These are phyloP conservation scores for Drosophila rellima DNA, from an alignment of 2,888 invertebrate species.

Conservation along the genomic window DNA sequence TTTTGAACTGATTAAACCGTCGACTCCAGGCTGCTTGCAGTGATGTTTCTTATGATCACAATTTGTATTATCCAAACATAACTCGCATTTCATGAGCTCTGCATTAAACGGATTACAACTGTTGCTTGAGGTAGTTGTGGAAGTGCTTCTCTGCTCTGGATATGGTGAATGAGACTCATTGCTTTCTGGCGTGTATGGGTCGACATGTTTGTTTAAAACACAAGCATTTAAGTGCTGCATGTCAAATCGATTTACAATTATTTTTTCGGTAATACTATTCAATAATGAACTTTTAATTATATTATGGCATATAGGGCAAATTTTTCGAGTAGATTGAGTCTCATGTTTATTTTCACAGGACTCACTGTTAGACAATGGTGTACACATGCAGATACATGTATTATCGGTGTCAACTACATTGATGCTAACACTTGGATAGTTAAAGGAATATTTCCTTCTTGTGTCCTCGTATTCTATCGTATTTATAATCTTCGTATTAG, in stretches of 20 bases:
- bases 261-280: slow-evolving; percentile 83
- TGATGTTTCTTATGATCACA: slow-evolving; percentile 19
- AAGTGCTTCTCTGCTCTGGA: slow-evolving; percentile 84
- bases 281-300: slow-evolving; percentile 83
- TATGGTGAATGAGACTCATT: slow-evolving; percentile 91
- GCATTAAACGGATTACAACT: slow-evolving; percentile 71
- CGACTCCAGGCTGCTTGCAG: slow-evolving; percentile 1
- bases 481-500: slow-evolving; percentile 6
- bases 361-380: slow-evolving; percentile 53
- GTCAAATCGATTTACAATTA: slow-evolving; percentile 87
- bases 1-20: slow-evolving; percentile 4
- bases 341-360: slow-evolving; percentile 21
- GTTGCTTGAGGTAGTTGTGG: slow-evolving; percentile 68
- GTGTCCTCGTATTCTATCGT: slow-evolving; percentile 1
- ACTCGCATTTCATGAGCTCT: slow-evolving; percentile 37
- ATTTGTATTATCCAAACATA: slow-evolving; percentile 32
- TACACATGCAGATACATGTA: slow-evolving; percentile 83
- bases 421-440: slow-evolving; percentile 79
- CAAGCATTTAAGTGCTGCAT: slow-evolving; percentile 85
- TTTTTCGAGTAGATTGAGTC: slow-evolving; percentile 57
- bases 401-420: slow-evolving; percentile 87
- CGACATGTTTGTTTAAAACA: slow-evolving; percentile 81
- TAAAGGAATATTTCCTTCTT: slow-evolving; percentile 11
- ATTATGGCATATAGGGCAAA: slow-evolving; percentile 83
- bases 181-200: slow-evolving; percentile 94